Percentiles rank a stretch among this genome's conserved stretches.
These are phyloP conservation scores for Canis aureus DNA, from an alignment of 2,113 vertebrate genomes.

Conservation along the genomic window DNA sequence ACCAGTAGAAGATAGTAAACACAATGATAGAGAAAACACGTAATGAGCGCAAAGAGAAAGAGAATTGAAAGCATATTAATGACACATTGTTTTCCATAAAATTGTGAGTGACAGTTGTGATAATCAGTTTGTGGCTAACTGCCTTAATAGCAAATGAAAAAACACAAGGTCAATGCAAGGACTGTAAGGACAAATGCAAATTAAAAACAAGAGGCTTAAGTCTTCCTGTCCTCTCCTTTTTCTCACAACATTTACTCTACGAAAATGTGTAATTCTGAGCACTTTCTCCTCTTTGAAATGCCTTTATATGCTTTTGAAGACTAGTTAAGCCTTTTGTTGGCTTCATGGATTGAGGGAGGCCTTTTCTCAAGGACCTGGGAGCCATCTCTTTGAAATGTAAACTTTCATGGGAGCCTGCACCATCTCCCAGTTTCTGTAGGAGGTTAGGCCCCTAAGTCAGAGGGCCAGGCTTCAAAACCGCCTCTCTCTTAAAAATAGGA, in stretches of 20 bases:
- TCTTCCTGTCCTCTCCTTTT: not conserved
- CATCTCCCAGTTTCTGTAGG: not conserved
- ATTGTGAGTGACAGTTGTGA: not conserved
- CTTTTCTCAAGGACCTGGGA: not conserved
- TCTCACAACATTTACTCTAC: not conserved
- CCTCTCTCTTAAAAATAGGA: not conserved
- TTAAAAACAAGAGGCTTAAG: not conserved
- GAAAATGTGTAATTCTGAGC: not conserved
- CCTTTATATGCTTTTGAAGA: not conserved
- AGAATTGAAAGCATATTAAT: not conserved
- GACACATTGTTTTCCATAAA: not conserved
- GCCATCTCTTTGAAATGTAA: not conserved
- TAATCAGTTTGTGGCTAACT: not conserved
- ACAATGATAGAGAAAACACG: not conserved
- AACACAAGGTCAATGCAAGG: not conserved
- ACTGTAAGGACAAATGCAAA: not conserved
- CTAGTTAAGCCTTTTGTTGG: not conserved
- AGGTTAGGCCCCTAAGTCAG: too few relatives aligned
- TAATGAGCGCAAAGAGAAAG: not conserved
- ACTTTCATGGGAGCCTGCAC: not conserved
- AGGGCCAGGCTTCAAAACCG: not conserved
- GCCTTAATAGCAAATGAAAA: not conserved
- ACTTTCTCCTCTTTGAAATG: not conserved
- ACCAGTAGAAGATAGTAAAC: not conserved
- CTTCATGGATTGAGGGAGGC: not conserved